These are phyloP conservation scores for Spermophilus dauricus DNA, from an alignment of 2,113 vertebrate species.

Conservation along the genomic window DNA sequence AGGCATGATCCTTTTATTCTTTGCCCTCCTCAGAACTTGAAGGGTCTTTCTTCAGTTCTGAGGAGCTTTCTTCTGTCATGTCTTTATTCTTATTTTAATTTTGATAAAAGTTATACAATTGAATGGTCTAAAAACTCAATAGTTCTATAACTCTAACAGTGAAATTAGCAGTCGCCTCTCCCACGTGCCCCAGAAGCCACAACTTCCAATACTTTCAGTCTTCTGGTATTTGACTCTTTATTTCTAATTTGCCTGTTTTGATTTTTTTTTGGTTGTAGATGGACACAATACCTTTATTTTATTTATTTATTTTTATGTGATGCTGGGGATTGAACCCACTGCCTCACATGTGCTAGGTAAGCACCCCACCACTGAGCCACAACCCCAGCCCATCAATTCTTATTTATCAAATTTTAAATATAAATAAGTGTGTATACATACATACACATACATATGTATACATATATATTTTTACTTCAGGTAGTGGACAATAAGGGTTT, in stretches of 20 bases:
- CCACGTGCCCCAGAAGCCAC: neutral
- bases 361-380: too few species aligned
- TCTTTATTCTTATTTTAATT: constrained; percentile 41
- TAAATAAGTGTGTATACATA: too few species aligned
- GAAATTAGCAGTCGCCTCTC: neutral
- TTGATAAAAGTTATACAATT: neutral
- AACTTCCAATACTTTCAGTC: neutral
- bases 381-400: neutral
- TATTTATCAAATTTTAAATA: neutral
- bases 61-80: neutral
- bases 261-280: too few species aligned
- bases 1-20: neutral
- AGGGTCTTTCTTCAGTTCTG: neutral
- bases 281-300: too few species aligned
- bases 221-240: neutral
- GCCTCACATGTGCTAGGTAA: too few species aligned
- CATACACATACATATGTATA: too few species aligned
- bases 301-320: too few species aligned
- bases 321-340: too few species aligned
- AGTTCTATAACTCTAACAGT: neutral
- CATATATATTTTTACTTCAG: neutral
- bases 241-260: neutral
- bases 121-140: neutral
- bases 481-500: neutral
- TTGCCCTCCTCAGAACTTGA: neutral